phyloP scores from a whole-genome alignment of 2,888 invertebrate species.

The Drosophila nr. medialis region DNA sequence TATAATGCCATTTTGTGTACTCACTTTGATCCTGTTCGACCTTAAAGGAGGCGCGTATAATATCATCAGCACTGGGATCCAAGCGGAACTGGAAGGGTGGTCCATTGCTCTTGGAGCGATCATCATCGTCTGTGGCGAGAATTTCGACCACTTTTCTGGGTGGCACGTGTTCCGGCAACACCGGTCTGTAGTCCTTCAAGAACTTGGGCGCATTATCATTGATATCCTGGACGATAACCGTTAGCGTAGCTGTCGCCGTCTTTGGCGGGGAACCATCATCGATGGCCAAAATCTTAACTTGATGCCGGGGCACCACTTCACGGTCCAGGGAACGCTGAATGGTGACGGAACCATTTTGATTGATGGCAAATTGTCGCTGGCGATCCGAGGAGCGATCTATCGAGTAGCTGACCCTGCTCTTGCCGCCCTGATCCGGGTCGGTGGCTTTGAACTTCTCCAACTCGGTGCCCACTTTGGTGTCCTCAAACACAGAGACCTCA shows the following conservation, averaged over 20 bases:
- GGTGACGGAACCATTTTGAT: conserved; percentile 97
- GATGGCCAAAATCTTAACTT: conserved; percentile 97
- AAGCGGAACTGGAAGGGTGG: conserved; percentile 98
- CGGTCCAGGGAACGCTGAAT: conserved; percentile 96
- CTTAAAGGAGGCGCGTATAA: conserved; percentile 96
- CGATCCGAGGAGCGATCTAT: conserved; percentile 97
- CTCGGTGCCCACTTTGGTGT: conserved; percentile 95
- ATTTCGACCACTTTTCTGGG: conserved; percentile 97
- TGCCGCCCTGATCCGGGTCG: conserved; percentile 97
- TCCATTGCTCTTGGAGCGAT: conserved; percentile 96
- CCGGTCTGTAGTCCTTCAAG: conserved; percentile 95
- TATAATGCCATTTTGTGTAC: conserved; percentile 75
- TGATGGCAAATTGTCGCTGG: conserved; percentile 96
- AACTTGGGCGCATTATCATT: conserved; percentile 98
- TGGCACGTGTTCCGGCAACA: conserved; percentile 96
- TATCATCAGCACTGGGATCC: conserved; percentile 96
- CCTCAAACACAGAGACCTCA: conserved; percentile 95
- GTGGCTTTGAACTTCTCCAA: conserved; percentile 97
- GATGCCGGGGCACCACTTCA: conserved; percentile 97
- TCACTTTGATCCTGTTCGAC: conserved; percentile 98
- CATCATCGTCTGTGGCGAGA: conserved; percentile 96
- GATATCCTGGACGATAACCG: conserved; percentile 97
- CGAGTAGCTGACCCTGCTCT: conserved; percentile 95
- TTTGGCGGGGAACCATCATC: conserved; percentile 97
- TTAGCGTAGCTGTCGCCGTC: conserved; percentile 96